Percentiles rank a stretch among this genome's conserved stretches.
These are phyloP conservation scores for Eulemur macaco DNA, from an alignment of 2,113 vertebrate genomes.

Conservation along the genomic window DNA sequence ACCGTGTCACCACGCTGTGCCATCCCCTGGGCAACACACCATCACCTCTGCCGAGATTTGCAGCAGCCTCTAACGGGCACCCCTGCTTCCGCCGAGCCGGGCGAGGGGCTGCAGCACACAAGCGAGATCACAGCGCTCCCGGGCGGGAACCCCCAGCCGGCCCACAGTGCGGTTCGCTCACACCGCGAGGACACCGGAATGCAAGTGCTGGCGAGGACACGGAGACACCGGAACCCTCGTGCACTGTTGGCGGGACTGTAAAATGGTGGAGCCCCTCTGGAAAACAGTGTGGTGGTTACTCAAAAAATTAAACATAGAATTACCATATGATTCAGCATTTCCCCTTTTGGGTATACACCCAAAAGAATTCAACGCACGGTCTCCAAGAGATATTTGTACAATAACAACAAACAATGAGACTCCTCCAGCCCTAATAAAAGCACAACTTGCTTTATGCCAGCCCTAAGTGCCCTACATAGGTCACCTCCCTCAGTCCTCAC, in stretches of 20 bases:
- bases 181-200: neutral
- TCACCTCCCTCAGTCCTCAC: accelerated
- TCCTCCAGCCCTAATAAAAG: neutral
- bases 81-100: neutral
- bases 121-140: neutral
- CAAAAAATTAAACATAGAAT: neutral
- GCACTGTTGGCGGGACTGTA: too few relatives aligned
- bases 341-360: neutral
- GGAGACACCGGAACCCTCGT: accelerated
- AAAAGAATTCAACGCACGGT: neutral
- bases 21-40: neutral
- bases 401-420: neutral
- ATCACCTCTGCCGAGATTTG: too few relatives aligned
- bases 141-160: too few relatives aligned
- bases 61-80: neutral
- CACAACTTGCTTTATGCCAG: neutral
- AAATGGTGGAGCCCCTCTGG: accelerated
- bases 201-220: neutral
- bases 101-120: accelerated
- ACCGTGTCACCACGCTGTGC: accelerated
- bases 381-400: neutral
- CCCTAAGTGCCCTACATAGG: too few relatives aligned
- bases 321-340: neutral
- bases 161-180: accelerated
- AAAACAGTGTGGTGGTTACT: neutral